Percentiles rank a stretch among this genome's conserved stretches.
phyloP scores from a whole-genome alignment of 2,888 invertebrate species.

The Nysson spinosus region DNA sequence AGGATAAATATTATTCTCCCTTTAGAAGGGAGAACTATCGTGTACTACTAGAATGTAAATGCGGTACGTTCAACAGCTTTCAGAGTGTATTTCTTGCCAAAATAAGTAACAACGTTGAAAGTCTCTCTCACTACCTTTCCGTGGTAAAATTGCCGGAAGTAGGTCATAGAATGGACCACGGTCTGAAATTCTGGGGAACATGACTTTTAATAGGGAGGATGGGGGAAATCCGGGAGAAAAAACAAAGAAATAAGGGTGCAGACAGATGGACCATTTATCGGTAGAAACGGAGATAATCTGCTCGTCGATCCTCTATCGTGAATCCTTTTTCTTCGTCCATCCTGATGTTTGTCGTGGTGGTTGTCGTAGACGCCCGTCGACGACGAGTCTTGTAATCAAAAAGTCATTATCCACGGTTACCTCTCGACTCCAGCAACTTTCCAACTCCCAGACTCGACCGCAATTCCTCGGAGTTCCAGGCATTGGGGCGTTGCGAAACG shows the following conservation, averaged over 20 bases:
- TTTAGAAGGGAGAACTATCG: no score
- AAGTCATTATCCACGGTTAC: constrained; percentile 69
- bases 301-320: constrained; percentile 44
- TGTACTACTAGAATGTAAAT: no score
- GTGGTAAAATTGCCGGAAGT: constrained; percentile 15
- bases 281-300: constrained; percentile 52
- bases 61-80: no score
- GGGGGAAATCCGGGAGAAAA: constrained; percentile 12
- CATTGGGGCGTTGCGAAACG: constrained; percentile 52
- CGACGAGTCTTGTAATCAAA: constrained; percentile 68
- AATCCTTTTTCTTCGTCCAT: constrained; percentile 24
- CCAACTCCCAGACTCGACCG: constrained; percentile 47
- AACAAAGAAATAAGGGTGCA: constrained; percentile 8
- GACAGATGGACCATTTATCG: constrained; percentile 55
- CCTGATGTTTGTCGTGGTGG: constrained; percentile 27
- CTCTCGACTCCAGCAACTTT: constrained; percentile 50
- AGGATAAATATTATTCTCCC: no score
- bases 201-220: constrained; percentile 32
- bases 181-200: constrained; percentile 17
- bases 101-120: no score
- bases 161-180: constrained; percentile 12
- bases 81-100: no score
- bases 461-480: constrained; percentile 57
- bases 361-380: constrained; percentile 32
- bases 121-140: constrained; percentile 7